phyloP scores from a whole-genome alignment of 2,113 vertebrate species.

The Nesoenas mayeri region DNA sequence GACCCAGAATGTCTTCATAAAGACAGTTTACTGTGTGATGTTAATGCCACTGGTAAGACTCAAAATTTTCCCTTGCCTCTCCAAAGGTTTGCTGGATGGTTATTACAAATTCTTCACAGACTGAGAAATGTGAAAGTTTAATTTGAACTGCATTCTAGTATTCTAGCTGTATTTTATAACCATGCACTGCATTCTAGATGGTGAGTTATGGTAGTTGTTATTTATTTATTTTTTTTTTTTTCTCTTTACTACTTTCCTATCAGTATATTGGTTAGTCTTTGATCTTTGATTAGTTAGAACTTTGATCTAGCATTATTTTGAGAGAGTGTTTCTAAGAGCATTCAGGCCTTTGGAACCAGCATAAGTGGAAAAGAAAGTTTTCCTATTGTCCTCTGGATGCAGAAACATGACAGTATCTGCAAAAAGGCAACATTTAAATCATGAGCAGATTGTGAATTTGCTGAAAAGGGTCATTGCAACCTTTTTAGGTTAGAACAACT shows the following conservation, averaged over 20 bases:
- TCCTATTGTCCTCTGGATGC: neutral
- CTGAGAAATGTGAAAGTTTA: neutral
- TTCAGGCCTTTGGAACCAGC: neutral
- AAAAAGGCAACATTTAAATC: neutral
- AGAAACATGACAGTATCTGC: neutral
- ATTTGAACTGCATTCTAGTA: neutral
- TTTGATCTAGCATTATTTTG: neutral
- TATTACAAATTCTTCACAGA: neutral
- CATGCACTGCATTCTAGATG: neutral
- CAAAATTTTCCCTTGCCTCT: neutral
- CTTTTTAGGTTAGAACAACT: neutral
- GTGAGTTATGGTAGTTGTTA: neutral
- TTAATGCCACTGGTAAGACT: neutral
- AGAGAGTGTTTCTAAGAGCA: neutral
- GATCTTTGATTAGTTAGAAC: neutral
- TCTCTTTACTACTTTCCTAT: neutral
- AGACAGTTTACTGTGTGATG: rapidly evolving
- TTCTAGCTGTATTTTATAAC: neutral
- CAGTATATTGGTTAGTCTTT: neutral
- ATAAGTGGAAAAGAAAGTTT: neutral
- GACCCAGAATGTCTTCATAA: neutral
- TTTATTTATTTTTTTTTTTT: neutral
- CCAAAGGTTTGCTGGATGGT: neutral
- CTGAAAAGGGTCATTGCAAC: neutral
- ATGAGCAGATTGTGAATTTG: neutral